phyloP scores from a whole-genome alignment of 1,140 invertebrate species.

The Babylonia areolata region DNA sequence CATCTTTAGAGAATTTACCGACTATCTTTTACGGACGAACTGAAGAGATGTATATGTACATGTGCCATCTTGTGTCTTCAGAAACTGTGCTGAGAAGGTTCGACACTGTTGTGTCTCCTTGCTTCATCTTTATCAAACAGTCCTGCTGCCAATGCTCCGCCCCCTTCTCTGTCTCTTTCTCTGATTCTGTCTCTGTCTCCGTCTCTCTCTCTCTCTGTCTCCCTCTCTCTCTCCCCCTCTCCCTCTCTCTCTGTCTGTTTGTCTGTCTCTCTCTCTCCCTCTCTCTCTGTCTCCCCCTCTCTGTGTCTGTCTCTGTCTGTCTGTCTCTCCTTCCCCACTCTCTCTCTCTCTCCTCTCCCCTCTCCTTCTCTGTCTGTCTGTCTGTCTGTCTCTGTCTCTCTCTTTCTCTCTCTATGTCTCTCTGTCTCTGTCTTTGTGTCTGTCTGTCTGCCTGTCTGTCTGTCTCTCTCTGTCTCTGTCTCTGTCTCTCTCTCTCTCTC shows the following conservation, averaged over 20 bases:
- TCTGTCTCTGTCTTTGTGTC: not conserved
- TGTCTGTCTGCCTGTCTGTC: not conserved
- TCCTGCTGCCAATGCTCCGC: not conserved
- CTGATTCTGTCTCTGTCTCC: too few relatives aligned
- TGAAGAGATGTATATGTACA: too few relatives aligned
- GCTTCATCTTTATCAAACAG: not conserved
- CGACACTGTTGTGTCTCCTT: too few relatives aligned
- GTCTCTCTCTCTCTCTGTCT: too few relatives aligned
- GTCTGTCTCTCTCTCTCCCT: slow-evolving; percentile 1
- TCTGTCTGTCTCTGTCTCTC: slow-evolving; percentile 1
- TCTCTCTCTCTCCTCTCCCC: not conserved
- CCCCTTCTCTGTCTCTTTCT: not conserved
- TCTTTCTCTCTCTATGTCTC: not conserved
- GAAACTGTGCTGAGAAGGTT: too few relatives aligned
- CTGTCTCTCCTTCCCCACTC: not conserved
- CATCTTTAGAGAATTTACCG: too few relatives aligned
- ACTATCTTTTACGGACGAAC: too few relatives aligned
- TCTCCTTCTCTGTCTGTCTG: not conserved
- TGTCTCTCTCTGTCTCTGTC: not conserved
- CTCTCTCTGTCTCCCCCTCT: not conserved
- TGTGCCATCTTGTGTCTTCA: too few relatives aligned
- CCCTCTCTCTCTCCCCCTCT: too few relatives aligned
- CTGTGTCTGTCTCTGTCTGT: not conserved
- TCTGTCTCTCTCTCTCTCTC: not conserved
- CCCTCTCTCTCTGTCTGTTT: too few relatives aligned